Base-by-base conservation (phyloP, 2,113 vertebrate species). In the Limnothrissa miodon region DNA sequence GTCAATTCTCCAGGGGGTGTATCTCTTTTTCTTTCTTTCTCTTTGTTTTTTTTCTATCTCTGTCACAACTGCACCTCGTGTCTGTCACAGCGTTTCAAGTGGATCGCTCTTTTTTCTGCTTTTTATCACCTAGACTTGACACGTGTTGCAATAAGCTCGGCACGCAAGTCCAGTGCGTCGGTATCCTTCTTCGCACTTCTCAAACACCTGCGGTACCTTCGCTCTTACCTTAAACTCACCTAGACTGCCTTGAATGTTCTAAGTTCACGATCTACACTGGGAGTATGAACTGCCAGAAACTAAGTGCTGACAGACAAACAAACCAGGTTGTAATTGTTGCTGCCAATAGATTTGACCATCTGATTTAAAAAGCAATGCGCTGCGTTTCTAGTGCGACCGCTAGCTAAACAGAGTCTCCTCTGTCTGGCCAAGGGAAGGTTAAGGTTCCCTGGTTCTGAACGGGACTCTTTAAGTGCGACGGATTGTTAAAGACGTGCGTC, bases 1-100 rank as follows among this genome's bases (percentile, higher is more conserved):
- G 85, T 83, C 90, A 91, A 89, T 88, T 90, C 91, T 91, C 88
- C 79, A 88, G 86, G 89, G 90, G 87, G 86, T 89, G 84, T 92
- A 88, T 90, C 90, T 87, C 87, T 88, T 85, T 89, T 80, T 90
- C 88, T 90, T 81, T 86, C 80, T 86, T 81, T 85, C 82, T 82
- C 78, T 79, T 59, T 84, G 70, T 81, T 78, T 86, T 81, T 83
- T 56, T 56, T 19, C 42, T 83, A 84, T 85, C 48, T 82, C 62
- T 84, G 36, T 86, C 84, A 86, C 79, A 87, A 85, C 85, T 81
- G 85, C 83, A 74, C 19, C 70, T 45, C 80, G 33, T 82, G 62
- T 80, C 82, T 82, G 39, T 3, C 29, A 74, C 9, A 36, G 4
- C 66, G 11, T 36, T 36, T 74, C 13, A 33, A 13, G 1, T 74